Evolutionary conservation across 2,113 vertebrate genomes (phyloP).

Genomic region (Shinisaurus crocodilurus): DNA sequence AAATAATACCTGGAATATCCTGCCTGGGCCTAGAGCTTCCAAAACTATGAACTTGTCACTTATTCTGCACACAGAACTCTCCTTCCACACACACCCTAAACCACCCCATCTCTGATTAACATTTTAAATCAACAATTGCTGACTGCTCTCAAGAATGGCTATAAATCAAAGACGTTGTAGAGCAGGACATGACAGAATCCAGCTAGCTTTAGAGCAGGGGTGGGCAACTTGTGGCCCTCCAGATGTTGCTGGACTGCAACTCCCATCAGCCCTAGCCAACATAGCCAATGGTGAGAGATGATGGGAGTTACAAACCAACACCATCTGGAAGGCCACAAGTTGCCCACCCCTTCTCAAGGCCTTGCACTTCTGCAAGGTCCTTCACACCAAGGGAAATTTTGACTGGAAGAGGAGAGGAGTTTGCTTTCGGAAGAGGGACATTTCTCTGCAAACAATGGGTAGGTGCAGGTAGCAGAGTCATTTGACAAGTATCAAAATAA

Average conservation of each 20-base stretch:
- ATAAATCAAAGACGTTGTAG: background rate
- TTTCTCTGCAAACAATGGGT: background rate
- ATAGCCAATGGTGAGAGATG: no score
- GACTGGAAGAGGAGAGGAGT: background rate
- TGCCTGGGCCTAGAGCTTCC: background rate
- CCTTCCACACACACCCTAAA: background rate
- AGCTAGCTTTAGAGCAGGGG: no score
- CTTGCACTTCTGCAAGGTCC: background rate
- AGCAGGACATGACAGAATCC: background rate
- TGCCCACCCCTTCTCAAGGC: no score
- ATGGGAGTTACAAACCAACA: no score
- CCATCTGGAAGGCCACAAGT: no score
- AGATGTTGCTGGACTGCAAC: no score
- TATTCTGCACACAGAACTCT: background rate
- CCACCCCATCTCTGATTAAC: background rate
- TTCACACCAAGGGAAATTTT: background rate
- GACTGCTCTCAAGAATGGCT: background rate
- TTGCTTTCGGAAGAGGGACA: background rate
- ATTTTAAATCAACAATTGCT: background rate
- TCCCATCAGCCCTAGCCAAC: no score
- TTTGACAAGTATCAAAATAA: no score
- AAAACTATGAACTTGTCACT: no score
- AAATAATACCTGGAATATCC: conserved; percentile 37
- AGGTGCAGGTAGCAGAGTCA: background rate
- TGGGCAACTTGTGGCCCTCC: no score